These are phyloP conservation scores for silkworm (Bombyx mori) DNA, from an alignment of 1,140 invertebrate genomes.

Conservation along the genomic window ASM3026992v2 NC_085128.1:18431501-18432000, in stretches of 20 bases:
- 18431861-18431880: conserved; percentile 5
- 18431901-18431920: conserved; percentile 39
- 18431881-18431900: conserved; percentile 18
- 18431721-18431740: no score
- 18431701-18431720: no score
- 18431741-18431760: background rate
- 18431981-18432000: conserved; percentile 78
- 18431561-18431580: no score
- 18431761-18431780: background rate
- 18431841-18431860: conserved; percentile 8
- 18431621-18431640: no score
- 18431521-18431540: no score
- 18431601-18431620: no score
- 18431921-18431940: conserved; percentile 60
- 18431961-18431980: conserved; percentile 86
- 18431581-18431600: no score
- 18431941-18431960: conserved; percentile 88
- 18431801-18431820: background rate
- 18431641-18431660: no score
- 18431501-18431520: no score
- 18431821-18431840: conserved; percentile 3
- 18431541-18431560: no score
- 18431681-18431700: no score
- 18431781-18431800: background rate
- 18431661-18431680: no score